phyloP scores from a whole-genome alignment of 2,797 vertebrate species.

The Pipistrellus pygmaeus region DNA sequence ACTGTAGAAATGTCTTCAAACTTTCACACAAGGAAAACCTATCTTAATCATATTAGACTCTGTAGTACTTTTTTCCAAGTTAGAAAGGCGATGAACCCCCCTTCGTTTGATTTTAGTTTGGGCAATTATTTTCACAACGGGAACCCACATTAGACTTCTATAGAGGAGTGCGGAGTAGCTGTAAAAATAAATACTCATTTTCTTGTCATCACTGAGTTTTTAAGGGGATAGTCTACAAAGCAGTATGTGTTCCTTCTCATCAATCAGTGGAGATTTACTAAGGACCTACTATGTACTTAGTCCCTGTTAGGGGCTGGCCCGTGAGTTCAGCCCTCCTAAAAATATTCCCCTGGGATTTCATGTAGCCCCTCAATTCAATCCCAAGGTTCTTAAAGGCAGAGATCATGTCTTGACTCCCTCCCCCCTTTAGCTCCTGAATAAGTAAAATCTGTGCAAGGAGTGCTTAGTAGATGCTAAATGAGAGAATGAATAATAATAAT shows the following conservation, averaged over 20 bases:
- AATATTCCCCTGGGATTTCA: background rate
- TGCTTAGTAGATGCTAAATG: slow-evolving; percentile 4
- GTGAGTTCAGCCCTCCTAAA: background rate
- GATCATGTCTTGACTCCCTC: background rate
- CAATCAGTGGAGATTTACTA: slow-evolving; percentile 30
- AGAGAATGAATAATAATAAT: background rate
- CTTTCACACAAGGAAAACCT: background rate
- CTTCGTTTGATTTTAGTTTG: background rate
- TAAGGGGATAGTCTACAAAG: background rate
- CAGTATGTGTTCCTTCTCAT: background rate
- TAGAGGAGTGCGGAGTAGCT: background rate
- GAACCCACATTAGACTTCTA: background rate
- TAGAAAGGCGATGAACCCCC: background rate
- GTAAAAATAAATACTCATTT: slow-evolving; percentile 54
- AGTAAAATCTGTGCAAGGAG: background rate
- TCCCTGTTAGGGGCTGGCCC: background rate
- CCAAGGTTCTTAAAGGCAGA: slow-evolving; percentile 40
- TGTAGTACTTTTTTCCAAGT: background rate
- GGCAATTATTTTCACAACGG: background rate
- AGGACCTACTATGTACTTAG: background rate
- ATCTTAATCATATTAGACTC: slow-evolving; percentile 14
- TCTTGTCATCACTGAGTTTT: slow-evolving; percentile 23
- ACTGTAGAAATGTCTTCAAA: background rate
- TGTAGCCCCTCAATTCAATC: background rate
- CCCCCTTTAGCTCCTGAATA: background rate